phyloP scores from a whole-genome alignment of 2,888 invertebrate genomes.

The Odontocolon sp. region DNA sequence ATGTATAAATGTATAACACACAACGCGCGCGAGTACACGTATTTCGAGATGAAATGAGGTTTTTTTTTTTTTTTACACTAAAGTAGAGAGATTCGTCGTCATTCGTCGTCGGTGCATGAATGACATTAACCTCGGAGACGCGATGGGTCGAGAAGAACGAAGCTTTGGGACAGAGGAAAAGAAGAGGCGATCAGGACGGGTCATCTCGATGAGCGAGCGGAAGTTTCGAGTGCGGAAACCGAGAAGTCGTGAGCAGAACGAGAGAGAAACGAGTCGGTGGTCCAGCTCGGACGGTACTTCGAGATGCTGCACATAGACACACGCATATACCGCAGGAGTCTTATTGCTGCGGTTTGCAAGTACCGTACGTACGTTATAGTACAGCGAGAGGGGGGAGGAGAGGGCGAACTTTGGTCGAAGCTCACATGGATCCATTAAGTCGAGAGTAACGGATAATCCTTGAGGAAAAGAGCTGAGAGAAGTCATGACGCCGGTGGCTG shows the following conservation, averaged over 20 bases:
- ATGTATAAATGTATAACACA: neutral
- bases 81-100: conserved; percentile 30
- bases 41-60: too few species aligned
- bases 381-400: neutral
- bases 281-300: conserved; percentile 36
- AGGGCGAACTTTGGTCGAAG: conserved; percentile 38
- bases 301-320: neutral
- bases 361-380: conserved; percentile 43
- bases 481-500: conserved; percentile 11
- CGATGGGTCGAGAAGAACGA: conserved; percentile 19
- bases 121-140: conserved; percentile 43
- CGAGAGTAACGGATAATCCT: conserved; percentile 49
- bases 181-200: conserved; percentile 44
- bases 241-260: conserved; percentile 48
- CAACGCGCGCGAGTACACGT: too few species aligned
- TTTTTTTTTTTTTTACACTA: too few species aligned
- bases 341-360: neutral
- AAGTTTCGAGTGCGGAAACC: conserved; percentile 28
- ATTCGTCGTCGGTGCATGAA: conserved; percentile 40
- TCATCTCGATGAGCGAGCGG: conserved; percentile 50
- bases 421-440: conserved; percentile 36
- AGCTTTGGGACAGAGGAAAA: conserved; percentile 13
- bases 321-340: neutral
- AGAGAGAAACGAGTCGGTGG: conserved; percentile 27
- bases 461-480: conserved; percentile 2